phyloP scores from a whole-genome alignment of 2,888 invertebrate species.

The Tenthredo livida region DNA sequence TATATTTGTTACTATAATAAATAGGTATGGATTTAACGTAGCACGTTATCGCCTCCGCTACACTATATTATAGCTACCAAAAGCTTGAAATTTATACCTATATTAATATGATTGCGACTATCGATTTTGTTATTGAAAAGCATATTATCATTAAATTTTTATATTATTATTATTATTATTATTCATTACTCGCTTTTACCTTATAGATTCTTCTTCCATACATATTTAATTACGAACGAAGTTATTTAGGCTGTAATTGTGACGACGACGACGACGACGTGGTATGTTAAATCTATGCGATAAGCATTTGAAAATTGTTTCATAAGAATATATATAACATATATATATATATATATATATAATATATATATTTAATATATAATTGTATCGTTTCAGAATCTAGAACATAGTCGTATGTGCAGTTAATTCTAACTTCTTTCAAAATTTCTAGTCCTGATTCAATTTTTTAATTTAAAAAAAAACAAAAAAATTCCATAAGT shows the following conservation, averaged over 20 bases:
- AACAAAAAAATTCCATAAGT: neutral
- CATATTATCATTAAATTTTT: neutral
- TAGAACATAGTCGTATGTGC: slow-evolving; percentile 58
- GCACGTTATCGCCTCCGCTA: neutral
- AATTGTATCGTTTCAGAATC: slow-evolving; percentile 60
- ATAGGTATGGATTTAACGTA: slow-evolving; percentile 38
- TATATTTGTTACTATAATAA: slow-evolving; percentile 59
- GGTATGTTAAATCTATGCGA: slow-evolving; percentile 62
- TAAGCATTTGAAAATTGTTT: slow-evolving; percentile 64
- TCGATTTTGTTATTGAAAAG: neutral
- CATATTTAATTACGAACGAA: neutral
- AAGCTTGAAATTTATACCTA: neutral
- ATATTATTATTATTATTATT: neutral
- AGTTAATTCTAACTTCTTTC: slow-evolving; percentile 62
- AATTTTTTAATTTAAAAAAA: slow-evolving; percentile 30
- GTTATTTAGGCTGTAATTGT: neutral
- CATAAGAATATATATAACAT: slow-evolving; percentile 56
- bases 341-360: slow-evolving; percentile 52
- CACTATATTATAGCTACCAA: neutral
- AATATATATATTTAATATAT: slow-evolving; percentile 55
- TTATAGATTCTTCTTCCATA: neutral
- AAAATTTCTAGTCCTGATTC: slow-evolving; percentile 75
- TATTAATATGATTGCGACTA: neutral
- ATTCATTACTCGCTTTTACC: neutral
- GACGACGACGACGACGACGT: slow-evolving; percentile 18